Base-by-base conservation (phyloP, 2,113 vertebrate genomes). In the Tachysurus fulvidraco region DNA sequence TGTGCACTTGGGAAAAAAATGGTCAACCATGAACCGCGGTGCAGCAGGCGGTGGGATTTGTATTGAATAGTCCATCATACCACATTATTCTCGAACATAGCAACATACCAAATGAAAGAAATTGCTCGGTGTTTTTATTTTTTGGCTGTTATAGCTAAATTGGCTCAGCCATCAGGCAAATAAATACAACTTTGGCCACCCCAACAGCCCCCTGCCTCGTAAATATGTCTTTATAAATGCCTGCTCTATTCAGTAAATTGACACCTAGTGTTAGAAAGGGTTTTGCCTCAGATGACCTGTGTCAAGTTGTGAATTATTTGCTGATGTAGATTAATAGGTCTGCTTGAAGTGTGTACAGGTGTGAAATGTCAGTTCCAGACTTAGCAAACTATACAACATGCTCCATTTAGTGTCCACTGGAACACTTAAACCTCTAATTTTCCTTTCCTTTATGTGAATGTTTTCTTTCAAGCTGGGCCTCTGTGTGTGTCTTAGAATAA, bases 231-330 rank as follows among this genome's bases (percentile, higher is more conserved):
- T 76, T 77, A 82, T 78, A 60, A 85, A 79, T 81, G 76, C 44
- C 30, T 88, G 46, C n/a, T 73, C 46, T 14, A 80, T 73, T 59
- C 65, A 52, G 65, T 41, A 74, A 83, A 83, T 50, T 60, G 46
- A 84, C 74, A 28, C 28, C 54, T 83, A 23, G 21, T 83, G 64
- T 41, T 55, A 65, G 79, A 52, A 50, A 36, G 65, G 57, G 13
- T 73, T 85, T 88, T 77, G 73, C 83, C 85, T 65, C 30, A 44
- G 52, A 73, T 86, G 82, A 90, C 85, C 82, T 54, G 30, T 65
- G 52, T 41, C 54, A 79, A 83, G 44, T 76, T 55, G 28, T 55
- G 12, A 59, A 41, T 80, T n/a, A 67, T 89, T 78, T 41, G 46
- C 62, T 85, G 52, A 13, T 83, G 57, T 86, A 46, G 55, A 89